These are phyloP conservation scores for Silurus asotus DNA, from an alignment of 2,113 vertebrate genomes.

Conservation along the genomic window DNA sequence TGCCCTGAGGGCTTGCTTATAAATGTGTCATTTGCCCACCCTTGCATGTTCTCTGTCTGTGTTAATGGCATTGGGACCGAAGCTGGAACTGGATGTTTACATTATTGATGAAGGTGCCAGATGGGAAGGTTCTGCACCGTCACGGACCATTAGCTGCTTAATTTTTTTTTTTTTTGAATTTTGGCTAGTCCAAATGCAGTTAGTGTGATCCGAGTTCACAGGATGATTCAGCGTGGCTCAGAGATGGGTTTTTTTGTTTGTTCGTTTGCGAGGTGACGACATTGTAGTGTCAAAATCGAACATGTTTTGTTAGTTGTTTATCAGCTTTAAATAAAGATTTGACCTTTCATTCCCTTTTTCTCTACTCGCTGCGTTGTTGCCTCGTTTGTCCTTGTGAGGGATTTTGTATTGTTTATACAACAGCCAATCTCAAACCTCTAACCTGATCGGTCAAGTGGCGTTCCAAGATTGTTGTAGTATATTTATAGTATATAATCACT, in stretches of 20 bases:
- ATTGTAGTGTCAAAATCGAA: too few relatives aligned
- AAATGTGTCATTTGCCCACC: background rate
- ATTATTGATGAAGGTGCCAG: constrained; percentile 26
- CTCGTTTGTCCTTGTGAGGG: too few relatives aligned
- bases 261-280: background rate
- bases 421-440: too few relatives aligned
- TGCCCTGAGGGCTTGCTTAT: background rate
- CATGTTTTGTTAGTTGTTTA: too few relatives aligned
- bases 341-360: too few relatives aligned
- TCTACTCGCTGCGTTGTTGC: too few relatives aligned
- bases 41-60: constrained; percentile 10
- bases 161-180: background rate
- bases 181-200: background rate
- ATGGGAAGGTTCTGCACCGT: background rate
- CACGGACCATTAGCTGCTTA: background rate
- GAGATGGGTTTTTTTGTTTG: too few relatives aligned
- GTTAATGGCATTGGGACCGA: constrained; percentile 8
- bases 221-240: background rate
- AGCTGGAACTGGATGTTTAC: constrained; percentile 16
- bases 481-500: too few relatives aligned
- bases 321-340: too few relatives aligned
- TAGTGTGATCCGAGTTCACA: background rate
- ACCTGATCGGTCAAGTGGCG: too few relatives aligned
- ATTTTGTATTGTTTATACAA: too few relatives aligned
- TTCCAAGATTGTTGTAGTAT: too few relatives aligned